A percentile compares a stretch with the other conserved stretches of the same genome.
phyloP scores from a whole-genome alignment of 2,113 vertebrate genomes.

The Chiloscyllium plagiosum region DNA sequence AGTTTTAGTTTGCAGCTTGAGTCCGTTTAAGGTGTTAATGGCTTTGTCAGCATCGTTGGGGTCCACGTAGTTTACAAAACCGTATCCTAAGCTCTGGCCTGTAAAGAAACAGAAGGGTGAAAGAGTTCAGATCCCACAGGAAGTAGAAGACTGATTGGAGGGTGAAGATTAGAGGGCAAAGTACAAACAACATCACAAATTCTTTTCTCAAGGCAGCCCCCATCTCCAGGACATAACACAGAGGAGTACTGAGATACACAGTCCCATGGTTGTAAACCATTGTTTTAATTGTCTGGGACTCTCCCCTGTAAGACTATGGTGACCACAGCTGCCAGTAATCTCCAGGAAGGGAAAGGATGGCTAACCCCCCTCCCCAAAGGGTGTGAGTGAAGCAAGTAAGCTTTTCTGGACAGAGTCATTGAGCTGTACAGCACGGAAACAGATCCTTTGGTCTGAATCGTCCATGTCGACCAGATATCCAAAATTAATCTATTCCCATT shows the following conservation, averaged over 20 bases:
- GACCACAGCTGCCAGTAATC: no score
- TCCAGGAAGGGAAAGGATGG: no score
- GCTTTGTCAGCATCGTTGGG: slow-evolving; percentile 91
- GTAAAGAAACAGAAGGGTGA: slow-evolving; percentile 19
- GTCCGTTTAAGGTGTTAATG: slow-evolving; percentile 92
- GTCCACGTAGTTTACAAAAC: slow-evolving; percentile 93
- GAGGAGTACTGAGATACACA: background rate
- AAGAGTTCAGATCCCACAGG: background rate
- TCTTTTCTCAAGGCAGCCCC: background rate
- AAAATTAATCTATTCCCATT: no score
- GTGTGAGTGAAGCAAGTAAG: no score
- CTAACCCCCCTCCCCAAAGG: no score
- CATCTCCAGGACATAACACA: background rate
- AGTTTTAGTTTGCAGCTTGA: slow-evolving; percentile 94
- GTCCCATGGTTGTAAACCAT: no score
- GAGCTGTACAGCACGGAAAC: no score
- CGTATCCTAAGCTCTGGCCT: slow-evolving; percentile 94
- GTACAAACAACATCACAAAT: background rate
- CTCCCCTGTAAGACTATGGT: no score
- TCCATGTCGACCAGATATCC: no score
- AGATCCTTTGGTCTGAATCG: no score
- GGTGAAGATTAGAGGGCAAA: background rate
- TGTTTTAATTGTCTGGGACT: no score
- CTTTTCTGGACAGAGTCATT: no score
- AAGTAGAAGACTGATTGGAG: background rate